phyloP scores from a whole-genome alignment of 2,113 vertebrate species.

The Trachemys scripta region DNA sequence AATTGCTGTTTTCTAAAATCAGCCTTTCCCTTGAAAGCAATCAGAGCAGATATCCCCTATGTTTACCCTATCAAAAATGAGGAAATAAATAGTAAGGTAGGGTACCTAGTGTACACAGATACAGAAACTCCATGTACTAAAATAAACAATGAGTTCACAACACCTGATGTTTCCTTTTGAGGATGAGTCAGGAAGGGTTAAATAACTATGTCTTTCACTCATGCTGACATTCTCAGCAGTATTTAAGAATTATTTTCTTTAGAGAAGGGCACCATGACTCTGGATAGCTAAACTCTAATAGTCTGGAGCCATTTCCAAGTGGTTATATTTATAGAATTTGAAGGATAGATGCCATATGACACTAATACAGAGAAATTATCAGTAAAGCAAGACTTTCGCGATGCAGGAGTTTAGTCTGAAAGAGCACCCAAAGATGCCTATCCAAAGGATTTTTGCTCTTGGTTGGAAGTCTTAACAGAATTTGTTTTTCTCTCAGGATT shows the following conservation, averaged over 20 bases:
- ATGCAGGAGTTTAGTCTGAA: conserved; percentile 42
- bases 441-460: conserved; percentile 49
- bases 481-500: conserved; percentile 63
- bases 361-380: conserved; percentile 24
- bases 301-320: not conserved
- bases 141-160: not conserved
- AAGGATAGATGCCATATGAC: conserved; percentile 1
- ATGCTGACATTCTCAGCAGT: not conserved
- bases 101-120: not conserved
- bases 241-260: not conserved
- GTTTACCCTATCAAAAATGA: not conserved
- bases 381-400: conserved; percentile 3
- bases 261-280: not conserved
- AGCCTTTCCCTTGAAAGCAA: not conserved
- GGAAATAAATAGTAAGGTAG: not conserved
- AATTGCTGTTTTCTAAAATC: not conserved
- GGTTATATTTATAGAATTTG: conserved; percentile 11
- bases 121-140: not conserved
- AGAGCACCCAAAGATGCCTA: conserved; percentile 57
- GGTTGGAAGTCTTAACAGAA: conserved; percentile 43
- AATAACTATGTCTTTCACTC: not conserved
- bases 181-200: not conserved
- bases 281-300: not conserved
- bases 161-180: not conserved
- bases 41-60: not conserved